These are phyloP conservation scores for Drosophila trichaetosa DNA, from an alignment of 2,888 invertebrate species.

Conservation along the genomic window DNA sequence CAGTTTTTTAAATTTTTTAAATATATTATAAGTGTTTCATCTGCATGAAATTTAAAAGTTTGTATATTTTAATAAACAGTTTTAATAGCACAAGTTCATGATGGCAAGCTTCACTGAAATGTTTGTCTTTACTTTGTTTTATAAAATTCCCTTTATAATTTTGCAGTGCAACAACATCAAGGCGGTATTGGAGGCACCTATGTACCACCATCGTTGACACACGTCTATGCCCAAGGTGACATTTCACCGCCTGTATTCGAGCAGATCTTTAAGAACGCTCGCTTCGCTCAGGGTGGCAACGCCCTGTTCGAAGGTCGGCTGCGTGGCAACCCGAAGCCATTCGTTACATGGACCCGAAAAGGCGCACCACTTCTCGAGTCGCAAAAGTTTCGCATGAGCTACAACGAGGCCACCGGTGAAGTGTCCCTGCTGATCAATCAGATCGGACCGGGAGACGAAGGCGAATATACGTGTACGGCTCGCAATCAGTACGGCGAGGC, in stretches of 20 bases:
- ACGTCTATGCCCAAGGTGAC: conserved; percentile 89
- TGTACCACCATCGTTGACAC: conserved; percentile 84
- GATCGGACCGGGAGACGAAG: conserved; percentile 97
- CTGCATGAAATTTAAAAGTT: not conserved
- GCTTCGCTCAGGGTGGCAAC: conserved; percentile 97
- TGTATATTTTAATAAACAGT: too few relatives aligned
- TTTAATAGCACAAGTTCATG: not conserved
- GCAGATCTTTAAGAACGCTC: conserved; percentile 96
- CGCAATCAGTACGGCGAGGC: conserved; percentile 98
- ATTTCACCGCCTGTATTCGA: conserved; percentile 97
- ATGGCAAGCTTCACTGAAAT: conserved; percentile 4
- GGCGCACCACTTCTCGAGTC: conserved; percentile 93
- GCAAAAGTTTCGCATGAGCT: conserved; percentile 94
- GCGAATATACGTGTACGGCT: conserved; percentile 97
- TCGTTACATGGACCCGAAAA: conserved; percentile 95
- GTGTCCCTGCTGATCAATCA: conserved; percentile 96
- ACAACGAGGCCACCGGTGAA: conserved; percentile 95
- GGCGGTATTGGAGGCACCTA: conserved; percentile 78
- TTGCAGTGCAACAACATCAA: conserved; percentile 79
- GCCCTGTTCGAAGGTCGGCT: conserved; percentile 97
- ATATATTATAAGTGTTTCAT: not conserved
- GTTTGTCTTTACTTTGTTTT: not conserved
- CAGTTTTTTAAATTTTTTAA: not conserved
- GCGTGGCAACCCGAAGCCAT: conserved; percentile 95
- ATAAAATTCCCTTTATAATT: conserved; percentile 35